Base-by-base conservation (phyloP, 2,888 invertebrate genomes). In the Apamea monoglypha region DNA sequence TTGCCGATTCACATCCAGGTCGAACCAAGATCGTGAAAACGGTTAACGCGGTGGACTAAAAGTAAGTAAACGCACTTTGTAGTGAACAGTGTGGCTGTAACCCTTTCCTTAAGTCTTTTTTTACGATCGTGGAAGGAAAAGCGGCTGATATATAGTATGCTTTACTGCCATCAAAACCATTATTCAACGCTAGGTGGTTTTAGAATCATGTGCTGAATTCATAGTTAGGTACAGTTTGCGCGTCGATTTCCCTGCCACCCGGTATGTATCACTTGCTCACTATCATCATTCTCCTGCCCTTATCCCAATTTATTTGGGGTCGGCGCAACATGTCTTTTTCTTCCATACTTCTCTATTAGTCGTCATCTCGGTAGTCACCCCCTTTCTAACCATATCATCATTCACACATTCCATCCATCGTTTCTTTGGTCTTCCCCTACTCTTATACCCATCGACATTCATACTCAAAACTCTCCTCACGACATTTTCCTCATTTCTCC, bases 41-140 rank as follows among this genome's bases (percentile, higher is more conserved):
- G 53, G n/a, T 74, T 81, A 74, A 73, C 25, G 67, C 6, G 18
- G 12, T 59, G 29, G 18, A 40, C 68, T 75, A 25, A 81, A 75
- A 63, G 36, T 82, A 29, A 36, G 53, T 75, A 47, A 69, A 75
- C 76, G 44, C 56, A 81, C 36, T 56, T 50, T 76, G 25, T 68
- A 56, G 75, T 69, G 36, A 81, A 82, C 36, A 82, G 76, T 82
- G 29, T 5, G n/a, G 61, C 36, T 56, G 29, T 80, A 80, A 82
- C 76, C 69, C 76, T 59, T 82, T 82, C 59, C 56, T 81, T 56
- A 76, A 59, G 47, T 32, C n/a, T 63, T 69, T 75, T 76, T 82
- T 81, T 82, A 81, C 82, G 76, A 70, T 21, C 21, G 14, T 16
- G 56, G 47, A 59, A 66, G n/a, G 36, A 66, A 70, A 59, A 66